A percentile compares a stretch with the other conserved stretches of the same genome.
phyloP scores from a whole-genome alignment of 1,140 invertebrate species.

The Heliconius himera region DNA sequence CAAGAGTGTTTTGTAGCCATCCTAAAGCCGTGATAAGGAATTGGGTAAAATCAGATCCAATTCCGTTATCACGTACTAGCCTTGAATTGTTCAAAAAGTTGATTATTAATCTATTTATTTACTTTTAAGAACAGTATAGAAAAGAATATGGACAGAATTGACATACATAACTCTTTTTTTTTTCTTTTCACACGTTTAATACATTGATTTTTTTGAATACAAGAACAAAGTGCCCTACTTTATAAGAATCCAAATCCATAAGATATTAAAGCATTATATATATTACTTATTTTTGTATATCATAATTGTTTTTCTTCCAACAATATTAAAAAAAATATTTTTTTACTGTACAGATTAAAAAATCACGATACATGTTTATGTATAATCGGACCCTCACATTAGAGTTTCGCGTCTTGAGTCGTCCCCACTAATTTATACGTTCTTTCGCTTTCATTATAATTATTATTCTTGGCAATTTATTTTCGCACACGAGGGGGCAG shows the following conservation, averaged over 20 bases:
- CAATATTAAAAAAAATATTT: background rate
- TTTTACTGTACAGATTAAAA: background rate
- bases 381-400: conserved; percentile 32
- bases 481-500: conserved; percentile 79
- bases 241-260: too few relatives aligned
- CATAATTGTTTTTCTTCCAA: background rate
- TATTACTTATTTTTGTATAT: background rate
- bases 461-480: conserved; percentile 82
- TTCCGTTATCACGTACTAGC: background rate
- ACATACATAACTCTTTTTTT: too few relatives aligned
- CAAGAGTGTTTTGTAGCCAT: background rate
- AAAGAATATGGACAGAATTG: too few relatives aligned
- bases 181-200: too few relatives aligned
- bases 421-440: conserved; percentile 81
- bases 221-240: too few relatives aligned
- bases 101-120: background rate
- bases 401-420: conserved; percentile 46
- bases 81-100: background rate
- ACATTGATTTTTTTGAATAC: too few relatives aligned
- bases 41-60: background rate
- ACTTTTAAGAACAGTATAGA: too few relatives aligned
- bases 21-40: background rate
- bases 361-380: background rate
- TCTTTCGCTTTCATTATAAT: conserved; percentile 82
- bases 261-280: too few relatives aligned